Percentiles rank a stretch among this genome's conserved stretches.
Evolutionary conservation across 2,797 vertebrate genomes (phyloP).

Genomic region (Echeneis naucrates): DNA sequence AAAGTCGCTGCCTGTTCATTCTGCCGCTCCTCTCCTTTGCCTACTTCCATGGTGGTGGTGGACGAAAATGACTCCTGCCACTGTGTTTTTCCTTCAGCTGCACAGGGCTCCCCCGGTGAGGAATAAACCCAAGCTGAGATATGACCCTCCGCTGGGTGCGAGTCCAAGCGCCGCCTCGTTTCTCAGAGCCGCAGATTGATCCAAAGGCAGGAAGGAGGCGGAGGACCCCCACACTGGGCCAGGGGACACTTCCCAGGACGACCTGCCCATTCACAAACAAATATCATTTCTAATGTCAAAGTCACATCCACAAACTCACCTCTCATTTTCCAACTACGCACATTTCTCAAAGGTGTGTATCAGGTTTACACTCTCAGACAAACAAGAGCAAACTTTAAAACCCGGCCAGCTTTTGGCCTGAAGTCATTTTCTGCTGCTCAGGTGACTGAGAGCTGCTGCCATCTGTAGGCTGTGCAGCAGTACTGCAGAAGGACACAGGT

Average conservation of each 20-base stretch:
- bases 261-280: neutral
- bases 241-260: neutral
- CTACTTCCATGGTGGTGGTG: slow-evolving; percentile 66
- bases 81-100: slow-evolving; percentile 16
- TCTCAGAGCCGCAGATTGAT: slow-evolving; percentile 17
- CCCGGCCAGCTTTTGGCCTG: neutral
- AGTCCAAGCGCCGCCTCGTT: slow-evolving; percentile 74
- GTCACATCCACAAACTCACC: neutral
- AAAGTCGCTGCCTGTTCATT: slow-evolving; percentile 65
- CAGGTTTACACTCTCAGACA: neutral
- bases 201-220: neutral
- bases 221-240: neutral
- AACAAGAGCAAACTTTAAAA: neutral
- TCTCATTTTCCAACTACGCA: neutral
- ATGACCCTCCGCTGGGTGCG: slow-evolving; percentile 26
- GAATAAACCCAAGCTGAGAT: neutral
- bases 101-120: neutral
- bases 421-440: fast-evolving
- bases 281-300: too few relatives aligned
- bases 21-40: slow-evolving; percentile 65
- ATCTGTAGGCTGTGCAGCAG: slow-evolving; percentile 31
- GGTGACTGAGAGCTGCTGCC: slow-evolving; percentile 14
- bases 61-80: neutral
- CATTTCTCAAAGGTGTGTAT: neutral
- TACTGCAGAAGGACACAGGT: neutral